These are phyloP conservation scores for Lasiurus cinereus DNA, from an alignment of 2,113 vertebrate genomes.

Conservation along the genomic window DNA sequence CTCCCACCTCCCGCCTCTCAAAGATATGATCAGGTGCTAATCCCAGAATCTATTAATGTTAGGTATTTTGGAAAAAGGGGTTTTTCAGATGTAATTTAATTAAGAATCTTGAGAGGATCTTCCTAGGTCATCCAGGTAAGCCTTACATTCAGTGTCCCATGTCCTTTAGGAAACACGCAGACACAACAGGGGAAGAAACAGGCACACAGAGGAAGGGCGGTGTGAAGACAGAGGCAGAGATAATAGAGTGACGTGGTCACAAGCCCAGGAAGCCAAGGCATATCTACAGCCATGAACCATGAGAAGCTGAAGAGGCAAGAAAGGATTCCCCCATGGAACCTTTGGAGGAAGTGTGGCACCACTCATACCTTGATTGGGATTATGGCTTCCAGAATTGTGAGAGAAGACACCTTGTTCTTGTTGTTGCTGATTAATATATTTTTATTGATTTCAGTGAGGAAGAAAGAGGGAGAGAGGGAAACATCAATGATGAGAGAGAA, in stretches of 20 bases:
- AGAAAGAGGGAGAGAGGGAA: too few species aligned
- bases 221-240: background rate
- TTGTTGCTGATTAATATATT: too few species aligned
- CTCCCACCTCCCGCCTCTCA: too few species aligned
- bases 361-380: background rate
- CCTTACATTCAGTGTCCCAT: background rate
- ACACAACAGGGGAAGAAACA: background rate
- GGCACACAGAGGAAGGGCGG: background rate
- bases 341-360: fast-evolving
- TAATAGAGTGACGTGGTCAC: background rate
- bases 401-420: background rate
- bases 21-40: background rate
- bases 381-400: background rate
- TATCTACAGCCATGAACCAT: background rate
- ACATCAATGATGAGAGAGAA: too few species aligned
- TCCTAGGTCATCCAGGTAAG: background rate
- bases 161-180: background rate
- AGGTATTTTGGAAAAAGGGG: background rate
- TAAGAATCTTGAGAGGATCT: background rate
- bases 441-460: too few species aligned
- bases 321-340: background rate
- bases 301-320: background rate
- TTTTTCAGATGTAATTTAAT: background rate
- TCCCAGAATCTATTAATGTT: background rate
- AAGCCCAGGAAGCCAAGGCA: background rate